These are phyloP conservation scores for Melanotus villosus DNA, from an alignment of 2,888 invertebrate species.

Conservation along the genomic window DNA sequence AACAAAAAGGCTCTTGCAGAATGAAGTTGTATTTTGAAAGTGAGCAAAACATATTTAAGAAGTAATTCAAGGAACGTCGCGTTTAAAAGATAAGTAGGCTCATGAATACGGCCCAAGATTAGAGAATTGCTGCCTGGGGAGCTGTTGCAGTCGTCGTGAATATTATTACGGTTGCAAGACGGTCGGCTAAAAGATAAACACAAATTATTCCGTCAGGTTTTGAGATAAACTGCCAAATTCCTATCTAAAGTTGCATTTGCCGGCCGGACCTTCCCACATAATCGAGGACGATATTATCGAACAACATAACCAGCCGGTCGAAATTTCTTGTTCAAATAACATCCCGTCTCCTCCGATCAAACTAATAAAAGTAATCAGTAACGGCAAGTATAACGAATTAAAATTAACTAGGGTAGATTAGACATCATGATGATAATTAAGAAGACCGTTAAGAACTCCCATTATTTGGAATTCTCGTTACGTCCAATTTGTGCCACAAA, in stretches of 20 bases:
- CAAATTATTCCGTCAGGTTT: slow-evolving; percentile 31
- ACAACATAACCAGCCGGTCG: neutral
- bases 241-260: neutral
- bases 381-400: slow-evolving; percentile 18
- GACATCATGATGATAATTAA: slow-evolving; percentile 17
- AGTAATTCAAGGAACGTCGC: slow-evolving; percentile 40
- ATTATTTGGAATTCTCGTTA: slow-evolving; percentile 15
- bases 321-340: neutral
- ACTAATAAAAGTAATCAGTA: slow-evolving; percentile 12
- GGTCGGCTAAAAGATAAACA: slow-evolving; percentile 56
- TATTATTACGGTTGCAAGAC: slow-evolving; percentile 55
- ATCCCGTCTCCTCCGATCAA: neutral
- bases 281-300: no score
- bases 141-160: slow-evolving; percentile 58
- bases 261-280: slow-evolving; percentile 1
- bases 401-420: slow-evolving; percentile 19
- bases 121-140: slow-evolving; percentile 59
- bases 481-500: slow-evolving; percentile 13
- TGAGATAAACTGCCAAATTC: slow-evolving; percentile 23
- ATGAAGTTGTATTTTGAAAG: slow-evolving; percentile 18
- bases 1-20: slow-evolving; percentile 8
- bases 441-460: slow-evolving; percentile 16
- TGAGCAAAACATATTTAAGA: slow-evolving; percentile 30
- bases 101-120: slow-evolving; percentile 54
- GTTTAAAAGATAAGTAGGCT: slow-evolving; percentile 40